Conservation (phyloP, 2,113 vertebrate genomes). For the Anhinga anhinga region DNA sequence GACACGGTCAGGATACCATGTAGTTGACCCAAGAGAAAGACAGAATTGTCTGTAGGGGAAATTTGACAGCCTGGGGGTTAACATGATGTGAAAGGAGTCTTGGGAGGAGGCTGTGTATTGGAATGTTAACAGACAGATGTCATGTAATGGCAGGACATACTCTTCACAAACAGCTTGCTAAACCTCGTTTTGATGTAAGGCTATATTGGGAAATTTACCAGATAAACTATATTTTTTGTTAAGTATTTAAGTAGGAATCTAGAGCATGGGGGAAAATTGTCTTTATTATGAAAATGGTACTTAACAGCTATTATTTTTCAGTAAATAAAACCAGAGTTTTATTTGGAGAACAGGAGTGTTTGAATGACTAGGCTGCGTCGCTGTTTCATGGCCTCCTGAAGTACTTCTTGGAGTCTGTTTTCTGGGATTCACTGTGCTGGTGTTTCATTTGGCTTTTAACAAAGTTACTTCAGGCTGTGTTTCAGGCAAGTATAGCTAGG, state of each 20-base stretch:
- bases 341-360: neutral
- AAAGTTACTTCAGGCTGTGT: neutral
- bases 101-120: neutral
- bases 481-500: neutral
- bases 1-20: rapidly evolving
- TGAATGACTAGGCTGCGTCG: neutral
- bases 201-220: neutral
- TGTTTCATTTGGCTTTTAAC: constrained; percentile 15
- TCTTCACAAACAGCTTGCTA: neutral
- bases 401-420: neutral
- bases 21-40: neutral
- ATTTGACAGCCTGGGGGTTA: neutral
- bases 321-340: neutral
- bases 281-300: neutral
- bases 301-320: neutral
- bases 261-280: neutral
- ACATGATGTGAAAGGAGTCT: neutral
- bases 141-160: neutral
- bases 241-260: neutral
- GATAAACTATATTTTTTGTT: neutral
- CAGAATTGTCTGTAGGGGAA: neutral
- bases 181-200: neutral
- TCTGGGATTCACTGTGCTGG: neutral
- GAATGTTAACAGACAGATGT: neutral
- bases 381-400: neutral